Conservation (phyloP, 1,140 invertebrate genomes). For the Odontomachus brunneus region DNA sequence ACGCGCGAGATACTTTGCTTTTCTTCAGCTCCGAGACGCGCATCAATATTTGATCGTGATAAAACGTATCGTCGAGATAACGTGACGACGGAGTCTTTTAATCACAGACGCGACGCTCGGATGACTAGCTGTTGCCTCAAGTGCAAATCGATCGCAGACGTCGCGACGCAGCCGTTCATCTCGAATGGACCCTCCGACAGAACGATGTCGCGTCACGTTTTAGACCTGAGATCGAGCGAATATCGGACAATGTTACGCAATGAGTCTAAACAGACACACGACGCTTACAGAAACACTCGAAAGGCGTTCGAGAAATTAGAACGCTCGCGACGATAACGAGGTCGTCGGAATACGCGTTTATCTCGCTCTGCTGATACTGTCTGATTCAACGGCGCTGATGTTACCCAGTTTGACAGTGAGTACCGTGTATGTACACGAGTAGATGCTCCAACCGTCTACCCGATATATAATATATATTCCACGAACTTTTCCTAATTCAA, state of each 20-base stretch:
- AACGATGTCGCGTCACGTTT: conserved; percentile 8
- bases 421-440: too few relatives aligned
- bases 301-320: not conserved
- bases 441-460: too few relatives aligned
- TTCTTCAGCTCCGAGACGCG: conserved; percentile 13
- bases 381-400: not conserved
- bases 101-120: conserved; percentile 17
- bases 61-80: conserved; percentile 66
- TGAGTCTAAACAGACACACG: not conserved
- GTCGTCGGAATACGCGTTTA: not conserved
- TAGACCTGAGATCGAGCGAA: not conserved
- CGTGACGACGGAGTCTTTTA: conserved; percentile 30
- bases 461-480: too few relatives aligned
- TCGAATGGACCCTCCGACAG: not conserved
- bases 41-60: conserved; percentile 71
- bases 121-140: conserved; percentile 31
- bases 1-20: not conserved
- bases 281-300: not conserved
- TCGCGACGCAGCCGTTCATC: not conserved
- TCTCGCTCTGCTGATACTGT: not conserved
- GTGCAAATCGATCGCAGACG: not conserved
- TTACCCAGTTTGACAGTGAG: too few relatives aligned
- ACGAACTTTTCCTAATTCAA: too few relatives aligned
- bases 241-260: not conserved
- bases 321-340: not conserved